Base-by-base conservation (phyloP, 2,797 vertebrate species). In the Oophaga sylvatica region DNA sequence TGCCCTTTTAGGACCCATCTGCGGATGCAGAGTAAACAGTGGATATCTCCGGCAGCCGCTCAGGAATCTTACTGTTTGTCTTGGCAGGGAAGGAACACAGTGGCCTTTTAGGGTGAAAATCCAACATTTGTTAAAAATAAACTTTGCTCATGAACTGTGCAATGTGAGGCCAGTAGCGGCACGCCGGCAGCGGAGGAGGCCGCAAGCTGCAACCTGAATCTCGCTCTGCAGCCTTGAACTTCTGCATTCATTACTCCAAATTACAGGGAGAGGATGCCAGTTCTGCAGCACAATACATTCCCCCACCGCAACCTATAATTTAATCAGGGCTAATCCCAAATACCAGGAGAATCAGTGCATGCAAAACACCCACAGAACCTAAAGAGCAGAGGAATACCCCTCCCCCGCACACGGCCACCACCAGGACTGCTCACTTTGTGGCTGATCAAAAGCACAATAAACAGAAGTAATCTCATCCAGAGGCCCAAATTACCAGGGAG, bases 241-340 rank as follows among this genome's bases (percentile, higher is more conserved):
- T 90, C 87, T 91, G 91, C 93, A 93, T 94, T 95, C 93, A 94
- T 95, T 94, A 95, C 73, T 93, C 94, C 93, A 95, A 96, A 95
- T 95, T 94, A 95, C 91, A 95, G 93, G 92, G 94, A 93, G 88
- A 89, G 91, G 87, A 91, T 91, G 89, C 89, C 90, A 91, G 91
- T 91, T 92, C 93, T 91, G 91, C 92, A 90, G 90, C 86, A 93
- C 83, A 93, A 92, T 91, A 91, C 94, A 93, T 92, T 93, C 92
- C 90, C 91, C 93, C 90, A 92, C 90, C 93, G 91, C 84, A 90
- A 93, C 90, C 92, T 93, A 91, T 92, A 91, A 92, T 94, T 94
- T 93, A 93, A 94, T 93, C 90, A 93, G 87, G 87, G 86, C 90
- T 91, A 92, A 92, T 93, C 91, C 90, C 91, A 89, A 94, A 92